These are phyloP conservation scores for Bovichtus diacanthus DNA, from an alignment of 2,797 vertebrate genomes.

Conservation along the genomic window DNA sequence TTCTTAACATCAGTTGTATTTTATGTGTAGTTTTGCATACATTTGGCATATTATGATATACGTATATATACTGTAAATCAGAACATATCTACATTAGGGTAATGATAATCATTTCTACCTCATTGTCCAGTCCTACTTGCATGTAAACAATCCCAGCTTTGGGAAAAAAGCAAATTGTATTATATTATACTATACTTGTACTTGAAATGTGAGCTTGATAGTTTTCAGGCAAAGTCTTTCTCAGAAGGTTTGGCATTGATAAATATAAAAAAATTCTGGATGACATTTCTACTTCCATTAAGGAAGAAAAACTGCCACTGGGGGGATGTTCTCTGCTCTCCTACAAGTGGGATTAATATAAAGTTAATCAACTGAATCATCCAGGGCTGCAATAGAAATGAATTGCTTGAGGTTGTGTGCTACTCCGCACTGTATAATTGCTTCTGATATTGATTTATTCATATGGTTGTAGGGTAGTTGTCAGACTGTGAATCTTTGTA, in stretches of 20 bases:
- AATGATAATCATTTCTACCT: not conserved
- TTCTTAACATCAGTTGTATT: not conserved
- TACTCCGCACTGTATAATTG: slow-evolving; percentile 60
- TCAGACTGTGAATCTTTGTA: slow-evolving; percentile 50
- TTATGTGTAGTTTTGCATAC: not conserved
- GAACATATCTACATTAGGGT: not conserved
- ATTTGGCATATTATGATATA: not conserved
- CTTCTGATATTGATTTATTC: slow-evolving; percentile 68
- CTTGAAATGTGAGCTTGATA: not conserved
- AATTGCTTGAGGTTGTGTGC: slow-evolving; percentile 69
- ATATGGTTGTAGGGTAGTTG: slow-evolving; percentile 41
- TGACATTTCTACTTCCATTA: slow-evolving; percentile 23
- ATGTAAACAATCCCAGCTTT: not conserved
- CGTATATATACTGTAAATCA: not conserved
- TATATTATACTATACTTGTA: not conserved
- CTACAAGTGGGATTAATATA: slow-evolving; percentile 57
- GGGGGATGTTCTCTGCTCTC: slow-evolving; percentile 32
- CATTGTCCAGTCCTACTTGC: not conserved
- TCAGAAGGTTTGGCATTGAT: not conserved
- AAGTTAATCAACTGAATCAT: slow-evolving; percentile 66
- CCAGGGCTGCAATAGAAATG: slow-evolving; percentile 56
- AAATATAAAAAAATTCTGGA: slow-evolving; percentile 24
- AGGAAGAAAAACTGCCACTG: slow-evolving; percentile 6
- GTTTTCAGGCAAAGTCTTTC: slow-evolving; percentile 4
- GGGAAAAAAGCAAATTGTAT: not conserved